Evolutionary conservation across 1,140 invertebrate genomes (phyloP), one percentile per base, ranked within the genome.

Genomic region (Antheraea mylitta): DNA sequence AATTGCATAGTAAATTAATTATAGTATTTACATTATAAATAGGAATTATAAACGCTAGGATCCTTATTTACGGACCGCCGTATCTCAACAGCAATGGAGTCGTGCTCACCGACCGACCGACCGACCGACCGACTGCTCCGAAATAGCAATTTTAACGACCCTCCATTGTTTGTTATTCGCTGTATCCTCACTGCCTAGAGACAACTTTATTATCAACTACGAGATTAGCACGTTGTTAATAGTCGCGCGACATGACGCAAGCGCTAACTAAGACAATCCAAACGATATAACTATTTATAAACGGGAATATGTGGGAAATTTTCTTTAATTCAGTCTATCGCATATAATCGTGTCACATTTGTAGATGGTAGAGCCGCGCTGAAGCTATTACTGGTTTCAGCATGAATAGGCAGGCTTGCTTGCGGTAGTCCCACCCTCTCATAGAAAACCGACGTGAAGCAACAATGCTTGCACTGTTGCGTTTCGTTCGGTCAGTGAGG

Each of bases 91-190:
- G 38, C 38, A 11, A 42, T 42, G 38, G 63, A 58, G 77, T 77
- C 72, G 70, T 67, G 74, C 71, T 77, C 73, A 70, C 67, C 77
- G 82, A 85, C 87, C 80, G 80, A 59, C 66, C 77, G 82, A 70
- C 67, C 77, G 82, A 85, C 87, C 80, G 80, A 59, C 66, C 77
- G 82, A 83, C 86, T 80, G 80, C 60, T 78, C 85, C 75, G 62
- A 89, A 89, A 89, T 89, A 89, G 82, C 81, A 77, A 77, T 87
- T 89, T 89, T 89, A 86, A 89, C 85, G 85, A 82, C 74, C 77
- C 78, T 79, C 82, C 81, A 83, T 89, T 89, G 84, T 87, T 87
- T 89, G 86, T 87, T 82, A 86, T 83, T 83, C 78, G 81, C 80
- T 81, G 78, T 70, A 72, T 70, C 70, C 68, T 70, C 67, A 36